These are phyloP conservation scores for Neotoma lepida DNA, from an alignment of 2,113 vertebrate genomes.

Conservation along the genomic window DNA sequence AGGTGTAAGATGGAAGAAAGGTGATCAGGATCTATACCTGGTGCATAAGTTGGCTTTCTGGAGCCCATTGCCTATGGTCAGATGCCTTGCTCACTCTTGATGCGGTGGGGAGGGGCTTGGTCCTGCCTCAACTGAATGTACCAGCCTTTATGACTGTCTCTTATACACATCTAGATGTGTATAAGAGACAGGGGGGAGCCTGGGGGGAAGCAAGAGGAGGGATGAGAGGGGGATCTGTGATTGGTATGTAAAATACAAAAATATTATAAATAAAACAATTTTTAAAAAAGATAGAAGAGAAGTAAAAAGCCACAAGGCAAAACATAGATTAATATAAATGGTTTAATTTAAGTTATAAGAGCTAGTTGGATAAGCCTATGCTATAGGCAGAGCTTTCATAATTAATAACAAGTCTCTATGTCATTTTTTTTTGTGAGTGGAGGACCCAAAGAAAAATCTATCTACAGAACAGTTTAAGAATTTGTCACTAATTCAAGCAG, in stretches of 20 bases:
- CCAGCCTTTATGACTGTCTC: no score
- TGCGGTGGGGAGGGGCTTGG: no score
- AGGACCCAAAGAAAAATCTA: neutral
- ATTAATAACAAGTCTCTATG: neutral
- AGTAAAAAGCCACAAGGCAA: neutral
- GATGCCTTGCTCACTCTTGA: no score
- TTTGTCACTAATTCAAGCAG: constrained; percentile 20
- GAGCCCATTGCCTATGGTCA: no score
- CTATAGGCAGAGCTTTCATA: neutral
- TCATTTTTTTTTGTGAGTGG: neutral
- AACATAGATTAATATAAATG: neutral
- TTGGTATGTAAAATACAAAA: no score
- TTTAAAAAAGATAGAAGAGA: neutral
- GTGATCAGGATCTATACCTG: neutral
- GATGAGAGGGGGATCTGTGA: no score
- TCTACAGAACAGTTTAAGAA: neutral
- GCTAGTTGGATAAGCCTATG: neutral
- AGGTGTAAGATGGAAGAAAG: neutral
- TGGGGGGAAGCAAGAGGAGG: no score
- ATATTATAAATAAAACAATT: no score
- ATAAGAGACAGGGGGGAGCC: no score
- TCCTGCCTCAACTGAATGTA: no score
- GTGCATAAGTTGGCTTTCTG: no score
- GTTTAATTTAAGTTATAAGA: neutral
- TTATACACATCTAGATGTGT: no score